Base-by-base conservation (phyloP, 2,888 invertebrate species). In the Liodrosophila aerea region DNA sequence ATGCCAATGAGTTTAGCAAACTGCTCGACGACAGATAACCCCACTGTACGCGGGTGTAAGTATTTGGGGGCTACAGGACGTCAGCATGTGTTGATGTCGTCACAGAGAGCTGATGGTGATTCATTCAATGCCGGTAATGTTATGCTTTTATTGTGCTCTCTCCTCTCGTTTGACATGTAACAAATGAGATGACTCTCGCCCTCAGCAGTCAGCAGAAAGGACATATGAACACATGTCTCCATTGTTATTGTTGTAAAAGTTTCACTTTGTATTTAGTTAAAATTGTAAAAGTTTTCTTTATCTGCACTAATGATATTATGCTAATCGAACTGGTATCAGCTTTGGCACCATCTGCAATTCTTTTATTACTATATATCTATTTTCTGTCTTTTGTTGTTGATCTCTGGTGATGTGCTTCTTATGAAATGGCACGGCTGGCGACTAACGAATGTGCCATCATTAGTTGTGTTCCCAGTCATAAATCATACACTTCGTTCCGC, bases 371-470 rank as follows among this genome's bases (percentile, higher is more conserved):
- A 22, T 22, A 2, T 22, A 22, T 22, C 5, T 22, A 4, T 22
- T 22, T 5, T 22, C 22, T 22, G 22, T 2, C 5, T 22, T 22
- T 22, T 22, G 22, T n/a, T n/a, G n/a, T n/a, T n/a, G n/a, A n/a
- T n/a, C n/a, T n/a, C n/a, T n/a, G n/a, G n/a, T 13, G 34, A 18
- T 2, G 13, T 29, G 15, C 31, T 8, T 13, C 8, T 1, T 18
- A 12, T 39, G 37, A 43, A 29, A 50, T n/a, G 44, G 45, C 62
- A 58, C 60, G 70, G 46, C 49, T 56, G 62, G 37, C 47, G 53
- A 47, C 63, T 47, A 64, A 74, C 72, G 64, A 67, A 82, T 85
- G 85, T 39, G 64, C 45, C 76, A 83, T 78, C 83, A 82, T 83
- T 73, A 73, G 76, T 78, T 73, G 41, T 62, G 59, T 41, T 70